Conservation (phyloP, 2,797 vertebrate genomes). For the Hyperoplus lanceolatus region DNA sequence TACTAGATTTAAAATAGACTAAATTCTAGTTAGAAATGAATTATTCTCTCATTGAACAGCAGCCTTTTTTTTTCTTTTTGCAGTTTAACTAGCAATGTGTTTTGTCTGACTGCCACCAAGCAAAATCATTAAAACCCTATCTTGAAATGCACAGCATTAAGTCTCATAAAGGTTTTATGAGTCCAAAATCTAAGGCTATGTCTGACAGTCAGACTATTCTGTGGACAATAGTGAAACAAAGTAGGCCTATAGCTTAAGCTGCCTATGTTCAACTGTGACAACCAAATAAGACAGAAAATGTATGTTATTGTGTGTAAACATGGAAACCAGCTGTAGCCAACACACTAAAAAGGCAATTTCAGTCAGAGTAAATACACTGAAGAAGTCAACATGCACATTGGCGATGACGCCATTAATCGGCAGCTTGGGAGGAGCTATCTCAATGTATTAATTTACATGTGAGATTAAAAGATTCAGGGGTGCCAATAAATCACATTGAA, state of each 20-base stretch:
- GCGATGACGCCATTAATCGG: slow-evolving; percentile 32
- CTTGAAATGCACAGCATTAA: not conserved
- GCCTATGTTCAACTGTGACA: too few relatives aligned
- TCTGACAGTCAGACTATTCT: not conserved
- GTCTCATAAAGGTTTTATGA: not conserved
- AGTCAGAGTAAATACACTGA: not conserved
- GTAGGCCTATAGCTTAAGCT: too few relatives aligned
- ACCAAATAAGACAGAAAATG: not conserved
- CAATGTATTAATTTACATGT: not conserved
- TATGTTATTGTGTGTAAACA: not conserved
- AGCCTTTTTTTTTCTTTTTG: too few relatives aligned
- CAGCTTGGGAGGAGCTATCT: not conserved
- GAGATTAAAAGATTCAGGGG: not conserved
- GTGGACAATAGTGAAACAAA: not conserved
- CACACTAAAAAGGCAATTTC: not conserved
- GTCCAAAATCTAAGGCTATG: not conserved
- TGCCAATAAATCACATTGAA: not conserved
- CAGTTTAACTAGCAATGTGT: not conserved
- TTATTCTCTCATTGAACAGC: too few relatives aligned
- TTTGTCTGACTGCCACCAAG: not conserved
- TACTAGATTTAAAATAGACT: too few relatives aligned
- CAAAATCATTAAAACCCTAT: not conserved
- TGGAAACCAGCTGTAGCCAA: not conserved
- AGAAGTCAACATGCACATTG: not conserved
- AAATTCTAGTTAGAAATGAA: too few relatives aligned